A percentile compares a stretch with the other conserved stretches of the same genome.
phyloP scores from a whole-genome alignment of 2,113 vertebrate genomes.

The Salvelinus alpinus region DNA sequence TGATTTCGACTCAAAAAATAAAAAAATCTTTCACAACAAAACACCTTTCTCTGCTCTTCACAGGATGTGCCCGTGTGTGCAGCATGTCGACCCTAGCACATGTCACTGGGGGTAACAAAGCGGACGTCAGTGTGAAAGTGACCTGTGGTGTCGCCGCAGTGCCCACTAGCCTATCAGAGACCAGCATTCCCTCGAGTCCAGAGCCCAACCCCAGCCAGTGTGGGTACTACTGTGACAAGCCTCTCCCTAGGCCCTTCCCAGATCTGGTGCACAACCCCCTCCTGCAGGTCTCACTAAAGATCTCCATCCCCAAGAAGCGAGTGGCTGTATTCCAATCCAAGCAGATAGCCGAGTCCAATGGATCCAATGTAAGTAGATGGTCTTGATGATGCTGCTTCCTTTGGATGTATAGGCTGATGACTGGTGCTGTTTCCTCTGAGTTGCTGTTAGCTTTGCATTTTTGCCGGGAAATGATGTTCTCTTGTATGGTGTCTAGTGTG shows the following conservation, averaged over 20 bases:
- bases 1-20: background rate
- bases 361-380: slow-evolving; percentile 51
- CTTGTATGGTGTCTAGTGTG: too few relatives aligned
- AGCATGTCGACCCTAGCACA: background rate
- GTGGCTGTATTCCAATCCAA: slow-evolving; percentile 1
- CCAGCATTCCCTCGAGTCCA: background rate
- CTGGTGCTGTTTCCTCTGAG: too few relatives aligned
- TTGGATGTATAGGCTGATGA: background rate
- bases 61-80: slow-evolving; percentile 13
- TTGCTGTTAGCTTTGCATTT: too few relatives aligned
- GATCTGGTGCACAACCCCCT: slow-evolving; percentile 57
- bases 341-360: slow-evolving; percentile 17
- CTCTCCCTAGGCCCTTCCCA: background rate
- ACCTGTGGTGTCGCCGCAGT: background rate
- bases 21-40: too few relatives aligned
- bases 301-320: slow-evolving; percentile 58
- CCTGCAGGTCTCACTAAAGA: slow-evolving; percentile 47
- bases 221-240: background rate
- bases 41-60: too few relatives aligned
- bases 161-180: background rate
- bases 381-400: background rate
- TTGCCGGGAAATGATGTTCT: too few relatives aligned
- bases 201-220: slow-evolving; percentile 9
- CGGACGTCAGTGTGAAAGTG: background rate
- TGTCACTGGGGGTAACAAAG: slow-evolving; percentile 8